Percentiles rank a stretch among this genome's conserved stretches.
Conservation (phyloP, 2,113 vertebrate genomes). For the Toxotes chatareus region DNA sequence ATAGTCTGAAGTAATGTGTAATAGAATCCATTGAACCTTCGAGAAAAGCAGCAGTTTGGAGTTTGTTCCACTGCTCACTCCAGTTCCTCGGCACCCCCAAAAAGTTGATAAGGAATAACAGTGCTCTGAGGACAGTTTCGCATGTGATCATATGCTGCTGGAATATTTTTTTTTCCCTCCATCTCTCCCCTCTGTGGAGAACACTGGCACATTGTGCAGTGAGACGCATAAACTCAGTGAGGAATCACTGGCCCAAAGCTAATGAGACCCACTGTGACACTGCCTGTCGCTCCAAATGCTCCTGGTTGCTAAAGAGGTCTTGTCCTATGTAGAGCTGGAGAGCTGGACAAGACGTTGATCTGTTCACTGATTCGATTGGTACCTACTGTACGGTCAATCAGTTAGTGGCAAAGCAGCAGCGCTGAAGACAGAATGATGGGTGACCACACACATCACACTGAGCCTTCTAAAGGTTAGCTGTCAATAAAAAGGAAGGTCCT, state of each 20-base stretch:
- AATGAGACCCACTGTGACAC: slow-evolving; percentile 24
- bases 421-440: neutral
- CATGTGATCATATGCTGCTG: neutral
- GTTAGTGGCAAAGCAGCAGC: neutral
- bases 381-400: neutral
- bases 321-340: neutral
- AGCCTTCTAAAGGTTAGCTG: slow-evolving; percentile 32
- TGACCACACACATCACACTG: neutral
- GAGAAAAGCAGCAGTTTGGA: neutral
- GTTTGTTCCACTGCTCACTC: neutral
- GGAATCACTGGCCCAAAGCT: slow-evolving; percentile 43
- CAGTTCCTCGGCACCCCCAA: no score
- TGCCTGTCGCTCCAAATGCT: slow-evolving; percentile 2
- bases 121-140: neutral
- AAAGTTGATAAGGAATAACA: neutral
- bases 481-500: neutral
- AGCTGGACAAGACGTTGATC: slow-evolving; percentile 8
- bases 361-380: slow-evolving; percentile 14
- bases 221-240: slow-evolving; percentile 12
- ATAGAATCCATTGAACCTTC: neutral
- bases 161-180: neutral
- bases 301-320: slow-evolving; percentile 26
- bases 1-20: neutral
- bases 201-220: slow-evolving; percentile 28
- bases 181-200: neutral